Base-by-base conservation (phyloP, 2,113 vertebrate genomes). In the Hippocampus barbouri region DNA sequence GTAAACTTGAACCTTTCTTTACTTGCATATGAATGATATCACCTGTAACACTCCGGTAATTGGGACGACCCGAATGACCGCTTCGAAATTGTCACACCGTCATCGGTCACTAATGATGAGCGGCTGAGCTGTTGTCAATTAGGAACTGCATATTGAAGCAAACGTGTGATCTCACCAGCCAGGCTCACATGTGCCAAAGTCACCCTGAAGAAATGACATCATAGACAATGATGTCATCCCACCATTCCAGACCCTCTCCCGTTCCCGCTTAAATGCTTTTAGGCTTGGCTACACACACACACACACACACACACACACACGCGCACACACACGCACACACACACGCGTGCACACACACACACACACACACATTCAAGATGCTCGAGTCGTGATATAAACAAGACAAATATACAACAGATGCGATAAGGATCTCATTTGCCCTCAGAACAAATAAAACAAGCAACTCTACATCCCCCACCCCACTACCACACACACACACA, bases 161-260 rank as follows among this genome's bases (percentile, higher is more conserved):
- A 88, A 83, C 73, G 83, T 62, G 88, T 90, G 90, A 90, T 86
- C 86, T 91, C 90, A 89, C 77, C 87, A 81, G 64, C 40, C 69
- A 69, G 77, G 76, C 43, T 85, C 86, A 81, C 88, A 85, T 86
- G 87, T 88, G 85, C 88, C 89, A 91, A 91, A 89, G 89, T 91
- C 91, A 92, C 91, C 90, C 90, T 87, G 82, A 85, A 91, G 86
- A 87, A 89, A 89, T 92, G 89, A 91, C 89, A 91, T 92, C 91
- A 92, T 91, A 77, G 77, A 77, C 74, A 86, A 91, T 92, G 90
- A 91, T 91, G 89, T 92, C 87, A 92, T 91, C 84, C 80, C 75
- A 87, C 80, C 80, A 90, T 83, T 90, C 87, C 89, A 91, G 89
- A 91, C 87, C 90, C 81, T 83, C 78, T 87, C 83, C 79, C 85